These are phyloP conservation scores for Drosophila siamana DNA, from an alignment of 2,888 invertebrate species.

Conservation along the genomic window DNA sequence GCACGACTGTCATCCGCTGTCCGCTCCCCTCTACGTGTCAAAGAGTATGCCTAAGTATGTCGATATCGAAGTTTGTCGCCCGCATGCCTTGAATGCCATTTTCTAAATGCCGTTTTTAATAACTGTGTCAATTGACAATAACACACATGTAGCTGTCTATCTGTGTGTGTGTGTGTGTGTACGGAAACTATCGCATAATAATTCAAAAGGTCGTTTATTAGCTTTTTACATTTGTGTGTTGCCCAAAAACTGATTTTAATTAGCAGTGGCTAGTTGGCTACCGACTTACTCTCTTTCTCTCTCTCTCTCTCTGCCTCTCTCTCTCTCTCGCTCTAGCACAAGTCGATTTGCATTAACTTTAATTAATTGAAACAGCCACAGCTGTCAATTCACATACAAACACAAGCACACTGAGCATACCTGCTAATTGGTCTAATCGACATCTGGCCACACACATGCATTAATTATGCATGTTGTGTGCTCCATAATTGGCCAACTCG, in stretches of 20 bases:
- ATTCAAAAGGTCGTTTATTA: slow-evolving; percentile 39
- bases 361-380: slow-evolving; percentile 67
- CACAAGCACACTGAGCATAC: slow-evolving; percentile 7
- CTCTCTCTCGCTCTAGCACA: slow-evolving; percentile 8
- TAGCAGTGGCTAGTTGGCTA: slow-evolving; percentile 42
- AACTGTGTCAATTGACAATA: slow-evolving; percentile 65
- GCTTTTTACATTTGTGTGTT: slow-evolving; percentile 17
- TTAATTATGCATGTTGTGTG: slow-evolving; percentile 52
- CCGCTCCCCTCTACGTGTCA: slow-evolving; percentile 52
- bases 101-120: slow-evolving; percentile 65
- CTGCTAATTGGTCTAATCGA: slow-evolving; percentile 72
- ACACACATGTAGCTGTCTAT: background rate
- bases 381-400: slow-evolving; percentile 41
- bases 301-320: too few species aligned
- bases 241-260: slow-evolving; percentile 50
- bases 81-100: slow-evolving; percentile 60
- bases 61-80: slow-evolving; percentile 65
- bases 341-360: slow-evolving; percentile 49
- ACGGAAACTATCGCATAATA: slow-evolving; percentile 4
- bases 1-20: slow-evolving; percentile 65
- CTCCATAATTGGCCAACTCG: slow-evolving; percentile 55
- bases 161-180: background rate
- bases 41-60: slow-evolving; percentile 71
- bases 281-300: too few species aligned
- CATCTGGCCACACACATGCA: slow-evolving; percentile 44